phyloP scores from a whole-genome alignment of 2,113 vertebrate species.

The Dinomys branickii region DNA sequence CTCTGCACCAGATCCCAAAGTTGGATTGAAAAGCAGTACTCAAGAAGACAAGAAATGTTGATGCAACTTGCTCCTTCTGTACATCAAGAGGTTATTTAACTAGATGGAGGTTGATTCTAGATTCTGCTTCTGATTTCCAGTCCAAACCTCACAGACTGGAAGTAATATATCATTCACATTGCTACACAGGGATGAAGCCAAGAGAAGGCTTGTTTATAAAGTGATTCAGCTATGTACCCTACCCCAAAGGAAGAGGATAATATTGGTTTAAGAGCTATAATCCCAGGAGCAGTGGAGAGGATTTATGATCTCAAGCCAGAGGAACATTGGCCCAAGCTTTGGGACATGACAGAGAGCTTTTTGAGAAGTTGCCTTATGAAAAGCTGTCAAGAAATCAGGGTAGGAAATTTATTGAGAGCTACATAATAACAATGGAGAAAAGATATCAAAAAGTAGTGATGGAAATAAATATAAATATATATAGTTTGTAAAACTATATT shows the following conservation, averaged over 20 bases:
- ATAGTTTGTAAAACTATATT: background rate
- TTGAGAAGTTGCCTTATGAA: background rate
- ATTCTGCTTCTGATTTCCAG: background rate
- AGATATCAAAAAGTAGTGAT: background rate
- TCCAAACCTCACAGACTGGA: background rate
- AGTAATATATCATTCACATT: background rate
- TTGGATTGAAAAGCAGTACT: background rate
- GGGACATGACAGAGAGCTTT: background rate
- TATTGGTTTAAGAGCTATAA: background rate
- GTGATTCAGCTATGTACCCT: background rate
- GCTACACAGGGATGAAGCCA: background rate
- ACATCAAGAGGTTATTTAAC: background rate
- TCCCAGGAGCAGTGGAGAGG: background rate
- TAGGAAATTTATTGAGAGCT: background rate
- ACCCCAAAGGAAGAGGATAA: background rate
- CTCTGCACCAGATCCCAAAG: background rate
- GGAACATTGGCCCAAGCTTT: background rate
- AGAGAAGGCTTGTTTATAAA: background rate
- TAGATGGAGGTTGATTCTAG: background rate
- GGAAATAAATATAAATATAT: background rate
- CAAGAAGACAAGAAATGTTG: background rate
- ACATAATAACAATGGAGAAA: background rate
- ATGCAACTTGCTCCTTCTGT: background rate
- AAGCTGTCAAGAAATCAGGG: background rate
- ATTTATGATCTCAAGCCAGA: background rate